phyloP scores from a whole-genome alignment of 2,888 invertebrate species.

The Polietes domitor region DNA sequence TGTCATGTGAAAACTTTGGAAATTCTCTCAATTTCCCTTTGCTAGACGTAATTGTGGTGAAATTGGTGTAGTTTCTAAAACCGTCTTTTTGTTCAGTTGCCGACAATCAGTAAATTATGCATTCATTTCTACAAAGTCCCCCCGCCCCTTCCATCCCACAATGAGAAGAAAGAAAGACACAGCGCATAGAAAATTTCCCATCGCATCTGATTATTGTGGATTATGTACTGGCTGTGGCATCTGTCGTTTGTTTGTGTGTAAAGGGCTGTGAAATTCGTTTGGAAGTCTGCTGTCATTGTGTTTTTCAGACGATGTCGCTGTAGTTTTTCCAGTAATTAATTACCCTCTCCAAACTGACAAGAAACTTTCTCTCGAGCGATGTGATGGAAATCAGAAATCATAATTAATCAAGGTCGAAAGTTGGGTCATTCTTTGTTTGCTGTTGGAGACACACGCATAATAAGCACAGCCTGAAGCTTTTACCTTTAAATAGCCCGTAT shows the following conservation, averaged over 20 bases:
- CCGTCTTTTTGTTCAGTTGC: not conserved
- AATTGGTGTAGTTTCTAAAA: not conserved
- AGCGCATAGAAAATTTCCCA: not conserved
- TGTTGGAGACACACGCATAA: not conserved
- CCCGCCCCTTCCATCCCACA: not conserved
- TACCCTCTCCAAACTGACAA: not conserved
- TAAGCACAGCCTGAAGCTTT: not conserved
- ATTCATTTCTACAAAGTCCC: not conserved
- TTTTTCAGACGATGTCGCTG: not conserved
- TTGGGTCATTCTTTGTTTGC: not conserved
- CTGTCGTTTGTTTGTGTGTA: not conserved
- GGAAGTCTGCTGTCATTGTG: not conserved
- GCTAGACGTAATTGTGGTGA: not conserved
- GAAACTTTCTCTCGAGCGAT: conserved; percentile 3
- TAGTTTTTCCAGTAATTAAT: conserved; percentile 25
- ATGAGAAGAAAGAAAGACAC: not conserved
- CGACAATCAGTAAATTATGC: not conserved
- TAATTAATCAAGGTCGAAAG: conserved; percentile 41
- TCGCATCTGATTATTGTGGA: not conserved
- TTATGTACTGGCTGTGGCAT: not conserved
- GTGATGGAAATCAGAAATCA: conserved; percentile 17
- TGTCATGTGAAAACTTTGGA: not conserved
- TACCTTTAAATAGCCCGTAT: too few relatives aligned
- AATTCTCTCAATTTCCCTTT: not conserved
- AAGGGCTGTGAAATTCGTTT: conserved; percentile 6